Conservation (phyloP, 2,888 invertebrate genomes). For the Microplitis deprimator region DNA sequence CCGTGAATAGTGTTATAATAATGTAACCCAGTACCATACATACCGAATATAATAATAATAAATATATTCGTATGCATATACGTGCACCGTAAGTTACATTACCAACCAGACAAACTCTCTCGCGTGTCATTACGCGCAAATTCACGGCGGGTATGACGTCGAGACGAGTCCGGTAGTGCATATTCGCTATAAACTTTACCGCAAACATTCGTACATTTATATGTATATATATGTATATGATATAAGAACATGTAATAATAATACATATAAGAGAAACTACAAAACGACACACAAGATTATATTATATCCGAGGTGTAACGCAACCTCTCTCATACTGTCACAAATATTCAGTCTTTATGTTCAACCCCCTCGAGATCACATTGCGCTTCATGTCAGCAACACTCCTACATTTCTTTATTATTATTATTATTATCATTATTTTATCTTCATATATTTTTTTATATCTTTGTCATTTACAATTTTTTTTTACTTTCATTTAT, state of each 20-base stretch:
- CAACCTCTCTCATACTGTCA: constrained; percentile 23
- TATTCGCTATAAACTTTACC: background rate
- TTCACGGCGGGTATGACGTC: constrained; percentile 10
- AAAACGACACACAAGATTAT: constrained; percentile 21
- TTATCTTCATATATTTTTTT: constrained; percentile 14
- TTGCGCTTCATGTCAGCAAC: constrained; percentile 25
- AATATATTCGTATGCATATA: constrained; percentile 12
- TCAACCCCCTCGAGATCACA: constrained; percentile 25
- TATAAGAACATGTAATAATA: constrained; percentile 11
- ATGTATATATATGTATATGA: constrained; percentile 15
- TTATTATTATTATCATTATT: constrained; percentile 22
- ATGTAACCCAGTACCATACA: constrained; percentile 15
- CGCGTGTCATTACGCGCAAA: constrained; percentile 31
- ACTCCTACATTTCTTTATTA: constrained; percentile 27
- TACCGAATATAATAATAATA: background rate
- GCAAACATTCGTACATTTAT: background rate
- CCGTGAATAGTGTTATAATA: constrained; percentile 7
- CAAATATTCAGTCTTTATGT: constrained; percentile 37
- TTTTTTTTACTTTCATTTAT: constrained; percentile 1
- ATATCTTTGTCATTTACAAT: background rate
- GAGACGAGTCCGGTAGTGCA: constrained; percentile 3
- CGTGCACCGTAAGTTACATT: constrained; percentile 1
- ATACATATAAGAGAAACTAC: constrained; percentile 1
- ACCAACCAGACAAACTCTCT: constrained; percentile 15
- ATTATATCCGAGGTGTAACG: constrained; percentile 19